These are phyloP conservation scores for Myotis lucifugus DNA, from an alignment of 2,113 vertebrate genomes.

Conservation along the genomic window DNA sequence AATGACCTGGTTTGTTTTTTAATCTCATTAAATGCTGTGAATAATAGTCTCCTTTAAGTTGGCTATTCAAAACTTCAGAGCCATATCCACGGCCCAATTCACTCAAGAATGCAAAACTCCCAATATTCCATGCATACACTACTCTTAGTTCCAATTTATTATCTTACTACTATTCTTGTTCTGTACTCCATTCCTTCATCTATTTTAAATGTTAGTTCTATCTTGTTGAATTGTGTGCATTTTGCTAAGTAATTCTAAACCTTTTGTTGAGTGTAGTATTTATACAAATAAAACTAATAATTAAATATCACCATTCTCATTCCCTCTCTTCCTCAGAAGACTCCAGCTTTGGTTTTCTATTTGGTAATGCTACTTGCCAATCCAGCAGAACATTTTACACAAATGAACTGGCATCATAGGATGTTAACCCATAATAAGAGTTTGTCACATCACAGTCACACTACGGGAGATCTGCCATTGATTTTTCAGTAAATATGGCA, in stretches of 20 bases:
- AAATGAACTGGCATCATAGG: slow-evolving; percentile 82
- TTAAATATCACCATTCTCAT: neutral
- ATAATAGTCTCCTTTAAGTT: slow-evolving; percentile 24
- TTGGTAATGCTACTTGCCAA: slow-evolving; percentile 77
- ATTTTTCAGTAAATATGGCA: slow-evolving; percentile 87
- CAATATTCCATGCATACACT: neutral
- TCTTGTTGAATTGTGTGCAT: neutral
- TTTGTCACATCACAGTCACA: slow-evolving; percentile 82
- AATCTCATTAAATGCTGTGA: slow-evolving; percentile 33
- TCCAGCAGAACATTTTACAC: slow-evolving; percentile 84
- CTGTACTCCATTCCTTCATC: neutral
- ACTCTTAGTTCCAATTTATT: neutral
- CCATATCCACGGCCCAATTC: neutral
- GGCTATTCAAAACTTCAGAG: slow-evolving; percentile 30
- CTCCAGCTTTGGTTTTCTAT: slow-evolving; percentile 57
- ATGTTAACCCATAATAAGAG: slow-evolving; percentile 83
- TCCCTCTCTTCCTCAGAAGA: slow-evolving; percentile 14
- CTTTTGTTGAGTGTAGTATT: neutral
- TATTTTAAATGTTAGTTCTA: neutral
- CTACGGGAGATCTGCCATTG: slow-evolving; percentile 80
- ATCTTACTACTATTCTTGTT: neutral
- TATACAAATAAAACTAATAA: neutral
- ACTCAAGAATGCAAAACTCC: neutral
- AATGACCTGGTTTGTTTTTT: neutral
- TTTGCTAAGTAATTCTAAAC: neutral